These are phyloP conservation scores for Liposcelis brunnea DNA, from an alignment of 2,888 invertebrate species.

Conservation along the genomic window DNA sequence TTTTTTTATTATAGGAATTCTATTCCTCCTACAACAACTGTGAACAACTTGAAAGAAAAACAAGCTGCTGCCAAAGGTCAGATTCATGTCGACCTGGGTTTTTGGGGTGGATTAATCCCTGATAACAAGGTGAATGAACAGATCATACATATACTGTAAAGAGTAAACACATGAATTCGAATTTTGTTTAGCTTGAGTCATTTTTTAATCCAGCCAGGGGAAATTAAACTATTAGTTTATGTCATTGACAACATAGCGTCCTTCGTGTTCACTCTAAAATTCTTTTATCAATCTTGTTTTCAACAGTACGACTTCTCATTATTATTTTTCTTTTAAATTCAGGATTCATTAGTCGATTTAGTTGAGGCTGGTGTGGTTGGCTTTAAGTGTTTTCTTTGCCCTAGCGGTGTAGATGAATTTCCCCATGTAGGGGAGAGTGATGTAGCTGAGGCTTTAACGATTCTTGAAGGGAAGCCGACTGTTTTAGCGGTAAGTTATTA, in stretches of 20 bases:
- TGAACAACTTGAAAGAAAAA: slow-evolving; percentile 42
- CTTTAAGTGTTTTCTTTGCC: slow-evolving; percentile 54
- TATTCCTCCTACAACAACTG: slow-evolving; percentile 49
- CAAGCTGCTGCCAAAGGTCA: slow-evolving; percentile 35
- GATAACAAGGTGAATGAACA: slow-evolving; percentile 37
- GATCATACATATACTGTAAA: no score
- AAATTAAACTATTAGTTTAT: no score
- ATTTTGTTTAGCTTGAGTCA: no score
- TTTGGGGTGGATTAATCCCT: slow-evolving; percentile 64
- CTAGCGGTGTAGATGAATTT: slow-evolving; percentile 52
- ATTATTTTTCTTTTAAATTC: no score
- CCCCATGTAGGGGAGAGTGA: slow-evolving; percentile 38
- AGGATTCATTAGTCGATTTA: slow-evolving; percentile 28
- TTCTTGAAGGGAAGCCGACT: slow-evolving; percentile 39
- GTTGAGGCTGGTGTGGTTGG: slow-evolving; percentile 51
- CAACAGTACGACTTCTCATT: no score
- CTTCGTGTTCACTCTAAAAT: no score
- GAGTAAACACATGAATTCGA: no score
- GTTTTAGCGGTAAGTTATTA: slow-evolving; percentile 40
- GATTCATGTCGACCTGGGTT: slow-evolving; percentile 50
- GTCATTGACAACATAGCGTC: no score
- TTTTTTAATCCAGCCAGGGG: no score
- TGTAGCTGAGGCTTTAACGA: slow-evolving; percentile 37
- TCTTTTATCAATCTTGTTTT: no score
- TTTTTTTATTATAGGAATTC: slow-evolving; percentile 37